A percentile compares a stretch with the other conserved stretches of the same genome.
These are phyloP conservation scores for Triplophysa bombifrons DNA, from an alignment of 2,797 vertebrate species.

Conservation along the genomic window DNA sequence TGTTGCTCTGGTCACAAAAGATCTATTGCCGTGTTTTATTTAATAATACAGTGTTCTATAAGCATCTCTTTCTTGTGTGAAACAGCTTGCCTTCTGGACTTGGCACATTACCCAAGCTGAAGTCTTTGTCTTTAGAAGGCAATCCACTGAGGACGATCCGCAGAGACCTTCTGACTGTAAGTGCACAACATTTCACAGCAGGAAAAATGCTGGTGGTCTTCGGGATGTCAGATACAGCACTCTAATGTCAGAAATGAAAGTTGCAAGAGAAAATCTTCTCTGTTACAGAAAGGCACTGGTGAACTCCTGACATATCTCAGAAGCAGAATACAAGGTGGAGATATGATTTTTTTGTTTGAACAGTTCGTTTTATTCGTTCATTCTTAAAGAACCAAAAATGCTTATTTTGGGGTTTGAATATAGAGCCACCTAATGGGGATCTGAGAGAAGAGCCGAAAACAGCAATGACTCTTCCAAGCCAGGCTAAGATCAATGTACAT, in stretches of 20 bases:
- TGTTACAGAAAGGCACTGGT: slow-evolving; percentile 89
- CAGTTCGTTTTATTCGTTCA: not conserved
- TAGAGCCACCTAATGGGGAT: slow-evolving; percentile 74
- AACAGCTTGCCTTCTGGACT: slow-evolving; percentile 86
- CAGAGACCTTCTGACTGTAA: slow-evolving; percentile 89
- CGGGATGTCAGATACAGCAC: not conserved
- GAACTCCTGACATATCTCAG: slow-evolving; percentile 91
- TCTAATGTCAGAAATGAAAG: not conserved
- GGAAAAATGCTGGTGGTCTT: not conserved
- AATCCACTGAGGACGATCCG: slow-evolving; percentile 92
- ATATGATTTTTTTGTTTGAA: not conserved
- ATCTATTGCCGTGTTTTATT: not conserved
- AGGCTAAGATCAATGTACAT: slow-evolving; percentile 82
- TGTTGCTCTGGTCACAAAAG: not conserved
- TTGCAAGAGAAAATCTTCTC: slow-evolving; percentile 15
- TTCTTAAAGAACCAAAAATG: not conserved
- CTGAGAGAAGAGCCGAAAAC: slow-evolving; percentile 68
- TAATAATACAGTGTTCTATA: not conserved
- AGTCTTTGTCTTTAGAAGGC: slow-evolving; percentile 88
- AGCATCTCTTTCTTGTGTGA: slow-evolving; percentile 24
- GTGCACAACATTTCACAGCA: slow-evolving; percentile 46
- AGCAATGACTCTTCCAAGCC: slow-evolving; percentile 92
- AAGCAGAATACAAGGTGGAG: slow-evolving; percentile 90
- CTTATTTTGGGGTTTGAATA: slow-evolving; percentile 17
- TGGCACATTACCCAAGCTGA: slow-evolving; percentile 86